These are phyloP conservation scores for Cephus runcator DNA, from an alignment of 2,888 invertebrate species.

Conservation along the genomic window DNA sequence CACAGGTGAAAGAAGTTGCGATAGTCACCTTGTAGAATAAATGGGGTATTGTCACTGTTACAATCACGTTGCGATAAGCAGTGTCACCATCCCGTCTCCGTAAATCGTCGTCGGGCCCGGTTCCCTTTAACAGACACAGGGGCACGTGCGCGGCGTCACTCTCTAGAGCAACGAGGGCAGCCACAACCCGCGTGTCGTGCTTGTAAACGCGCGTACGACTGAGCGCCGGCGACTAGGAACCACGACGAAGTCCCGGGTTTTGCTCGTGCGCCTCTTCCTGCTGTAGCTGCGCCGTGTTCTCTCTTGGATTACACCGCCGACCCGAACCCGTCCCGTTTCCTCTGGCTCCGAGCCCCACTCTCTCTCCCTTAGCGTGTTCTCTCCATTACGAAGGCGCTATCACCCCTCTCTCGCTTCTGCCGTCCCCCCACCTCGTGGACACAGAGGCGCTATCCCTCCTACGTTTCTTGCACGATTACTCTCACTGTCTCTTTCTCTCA, in stretches of 20 bases:
- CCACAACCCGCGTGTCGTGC: slow-evolving; percentile 53
- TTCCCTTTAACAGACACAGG: background rate
- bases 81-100: background rate
- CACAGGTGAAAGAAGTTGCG: slow-evolving; percentile 20
- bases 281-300: slow-evolving; percentile 16
- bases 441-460: background rate
- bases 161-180: slow-evolving; percentile 31
- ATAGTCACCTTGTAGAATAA: slow-evolving; percentile 9
- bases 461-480: background rate
- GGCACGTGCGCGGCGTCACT: slow-evolving; percentile 43
- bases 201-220: slow-evolving; percentile 62
- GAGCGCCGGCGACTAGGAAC: slow-evolving; percentile 26
- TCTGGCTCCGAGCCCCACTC: slow-evolving; percentile 3
- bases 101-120: background rate
- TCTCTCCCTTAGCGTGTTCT: slow-evolving; percentile 17
- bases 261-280: slow-evolving; percentile 10
- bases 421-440: background rate
- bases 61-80: background rate
- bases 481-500: background rate
- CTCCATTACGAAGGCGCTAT: slow-evolving; percentile 5
- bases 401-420: slow-evolving; percentile 14
- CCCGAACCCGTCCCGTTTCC: background rate
- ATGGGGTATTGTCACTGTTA: background rate
- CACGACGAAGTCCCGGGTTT: background rate
- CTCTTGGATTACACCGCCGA: background rate